Evolutionary conservation across 1,140 invertebrate species (phyloP), one percentile per base, ranked within the genome.

Genomic region (Sminthurides bifidus): DNA sequence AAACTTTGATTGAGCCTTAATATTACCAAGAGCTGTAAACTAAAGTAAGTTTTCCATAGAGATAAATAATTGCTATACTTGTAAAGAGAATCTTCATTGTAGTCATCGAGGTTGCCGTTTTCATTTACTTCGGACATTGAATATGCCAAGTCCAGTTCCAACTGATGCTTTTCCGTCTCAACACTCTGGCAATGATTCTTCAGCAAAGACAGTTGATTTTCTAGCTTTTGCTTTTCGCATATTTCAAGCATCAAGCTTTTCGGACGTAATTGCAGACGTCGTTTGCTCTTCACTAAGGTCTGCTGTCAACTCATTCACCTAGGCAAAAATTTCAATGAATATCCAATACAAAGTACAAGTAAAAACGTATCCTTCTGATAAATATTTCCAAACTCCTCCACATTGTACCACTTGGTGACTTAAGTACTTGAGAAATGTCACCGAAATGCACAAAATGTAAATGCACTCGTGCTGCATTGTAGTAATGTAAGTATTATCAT

Each of bases 221-320:
- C 60, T 10, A 64, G 35, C 30, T 71, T 68, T 67, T 75, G 70
- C 52, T 74, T 71, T 50, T 75, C 73, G 3, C 70, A 66, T 35
- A 72, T 72, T 64, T 96, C 91, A 1, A n/a, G 85, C 83, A 67
- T 93, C 88, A 29, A 94, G 79, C 19, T 90, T 79, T 67, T 95
- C 90, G 0, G 86, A 81, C 0, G 90, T 87, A 54, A 92, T 75
- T 8, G 83, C 85, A 4, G 89, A 83, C 0, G 88, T 87, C 8
- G 87, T 84, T 64, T 92, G 84, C 69, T 95, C 91, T 67, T 94
- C 91, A 2, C 86, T 82, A 53, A 92, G 75, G 69, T 95, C 92
- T 30, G 86, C 87, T 33, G 85, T 85, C 71, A 93, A 80, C 71
- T 94, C 90, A 65, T 85, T 85, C 68, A 94, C 71, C 91, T 94